These are phyloP conservation scores for Pteruthius melanotis DNA, from an alignment of 2,113 vertebrate species.

Conservation along the genomic window DNA sequence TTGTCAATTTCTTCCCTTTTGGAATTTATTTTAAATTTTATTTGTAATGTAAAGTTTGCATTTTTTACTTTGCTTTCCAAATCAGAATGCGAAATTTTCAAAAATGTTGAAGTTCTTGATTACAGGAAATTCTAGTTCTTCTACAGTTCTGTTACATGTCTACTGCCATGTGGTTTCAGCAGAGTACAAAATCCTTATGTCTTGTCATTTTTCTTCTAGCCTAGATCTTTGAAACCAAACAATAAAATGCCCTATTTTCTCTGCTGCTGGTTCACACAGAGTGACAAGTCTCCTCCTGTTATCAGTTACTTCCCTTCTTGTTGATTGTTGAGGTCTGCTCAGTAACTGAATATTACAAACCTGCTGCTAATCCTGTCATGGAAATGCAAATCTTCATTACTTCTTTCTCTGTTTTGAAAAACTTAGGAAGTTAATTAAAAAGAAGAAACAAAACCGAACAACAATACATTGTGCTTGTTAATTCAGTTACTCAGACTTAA, in stretches of 20 bases:
- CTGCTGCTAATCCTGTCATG: neutral
- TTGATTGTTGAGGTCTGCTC: neutral
- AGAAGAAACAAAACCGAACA: no score
- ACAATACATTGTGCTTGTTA: neutral
- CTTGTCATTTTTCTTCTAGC: neutral
- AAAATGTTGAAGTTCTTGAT: neutral
- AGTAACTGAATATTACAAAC: neutral
- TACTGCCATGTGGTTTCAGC: neutral
- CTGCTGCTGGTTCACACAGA: neutral
- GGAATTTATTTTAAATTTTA: neutral
- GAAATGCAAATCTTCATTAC: neutral
- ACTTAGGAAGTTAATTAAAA: neutral
- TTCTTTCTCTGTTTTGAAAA: neutral
- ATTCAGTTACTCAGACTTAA: neutral
- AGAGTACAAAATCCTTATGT: neutral
- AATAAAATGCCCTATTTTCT: neutral
- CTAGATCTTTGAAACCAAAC: neutral
- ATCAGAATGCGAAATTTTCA: neutral
- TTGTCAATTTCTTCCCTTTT: neutral
- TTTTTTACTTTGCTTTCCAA: neutral
- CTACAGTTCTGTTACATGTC: neutral
- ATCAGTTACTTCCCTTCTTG: neutral
- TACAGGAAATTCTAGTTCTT: neutral
- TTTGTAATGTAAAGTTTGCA: neutral
- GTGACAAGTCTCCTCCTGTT: neutral